Percentiles rank a stretch among this genome's conserved stretches.
Evolutionary conservation across 1,140 invertebrate genomes (phyloP).

Genomic region (Aphidius ervi): DNA sequence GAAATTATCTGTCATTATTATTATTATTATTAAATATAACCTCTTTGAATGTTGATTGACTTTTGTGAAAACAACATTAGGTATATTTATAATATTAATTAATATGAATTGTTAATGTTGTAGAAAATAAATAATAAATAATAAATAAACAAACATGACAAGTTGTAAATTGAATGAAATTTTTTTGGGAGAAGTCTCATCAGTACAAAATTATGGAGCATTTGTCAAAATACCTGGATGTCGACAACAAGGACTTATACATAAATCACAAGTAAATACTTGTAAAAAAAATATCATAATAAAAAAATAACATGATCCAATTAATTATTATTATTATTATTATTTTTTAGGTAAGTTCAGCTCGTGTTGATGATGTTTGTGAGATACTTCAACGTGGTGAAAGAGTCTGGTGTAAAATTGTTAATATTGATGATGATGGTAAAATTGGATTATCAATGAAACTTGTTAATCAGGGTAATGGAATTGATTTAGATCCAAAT

Average conservation of each 20-base stretch:
- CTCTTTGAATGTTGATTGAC: slow-evolving; percentile 9
- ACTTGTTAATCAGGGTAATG: slow-evolving; percentile 49
- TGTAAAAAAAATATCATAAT: not conserved
- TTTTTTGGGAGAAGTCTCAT: slow-evolving; percentile 44
- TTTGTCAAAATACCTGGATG: slow-evolving; percentile 50
- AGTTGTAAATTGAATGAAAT: slow-evolving; percentile 41
- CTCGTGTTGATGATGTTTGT: slow-evolving; percentile 43
- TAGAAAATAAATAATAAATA: not conserved
- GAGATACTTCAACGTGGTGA: slow-evolving; percentile 49
- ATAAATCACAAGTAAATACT: slow-evolving; percentile 42
- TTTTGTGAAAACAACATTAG: not conserved
- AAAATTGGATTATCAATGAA: slow-evolving; percentile 53
- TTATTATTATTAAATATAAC: not conserved
- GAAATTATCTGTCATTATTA: not conserved
- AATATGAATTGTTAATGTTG: too few relatives aligned
- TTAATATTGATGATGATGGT: slow-evolving; percentile 45
- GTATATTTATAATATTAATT: too few relatives aligned
- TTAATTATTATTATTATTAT: not conserved
- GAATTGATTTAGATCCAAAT: slow-evolving; percentile 50
- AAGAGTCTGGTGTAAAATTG: slow-evolving; percentile 50
- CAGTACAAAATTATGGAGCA: slow-evolving; percentile 51
- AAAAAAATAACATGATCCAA: not conserved
- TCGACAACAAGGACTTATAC: slow-evolving; percentile 46
- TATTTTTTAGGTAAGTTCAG: slow-evolving; percentile 34
- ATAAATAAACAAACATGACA: slow-evolving; percentile 27